Evolutionary conservation across 2,797 vertebrate genomes (phyloP).

Genomic region (Etheostoma nigrum): DNA sequence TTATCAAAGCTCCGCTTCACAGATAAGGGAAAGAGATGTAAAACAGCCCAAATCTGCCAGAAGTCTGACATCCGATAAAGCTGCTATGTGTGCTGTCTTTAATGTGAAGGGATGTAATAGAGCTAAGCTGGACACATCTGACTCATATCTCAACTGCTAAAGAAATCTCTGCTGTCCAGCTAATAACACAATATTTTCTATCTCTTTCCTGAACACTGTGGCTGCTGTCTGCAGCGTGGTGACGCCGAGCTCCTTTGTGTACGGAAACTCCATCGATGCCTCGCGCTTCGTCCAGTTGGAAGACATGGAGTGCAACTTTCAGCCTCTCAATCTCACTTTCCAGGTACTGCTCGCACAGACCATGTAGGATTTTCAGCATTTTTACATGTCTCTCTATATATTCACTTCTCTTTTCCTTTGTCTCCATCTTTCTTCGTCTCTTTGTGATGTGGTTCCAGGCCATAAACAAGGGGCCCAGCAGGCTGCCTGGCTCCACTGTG

Average conservation of each 20-base stretch:
- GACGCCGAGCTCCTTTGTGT: conserved; percentile 92
- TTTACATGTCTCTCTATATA: conserved; percentile 15
- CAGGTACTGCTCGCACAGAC: conserved; percentile 85
- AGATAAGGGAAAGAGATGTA: conserved; percentile 68
- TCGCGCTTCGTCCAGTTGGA: conserved; percentile 91
- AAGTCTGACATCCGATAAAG: conserved; percentile 75
- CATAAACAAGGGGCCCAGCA: conserved; percentile 97
- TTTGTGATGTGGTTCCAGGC: conserved; percentile 85
- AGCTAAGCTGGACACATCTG: conserved; percentile 52
- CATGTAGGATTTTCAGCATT: not conserved
- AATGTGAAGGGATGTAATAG: conserved; percentile 55
- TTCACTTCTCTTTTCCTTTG: conserved; percentile 32
- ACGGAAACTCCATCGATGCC: conserved; percentile 91
- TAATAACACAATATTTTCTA: conserved; percentile 10
- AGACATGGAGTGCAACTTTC: conserved; percentile 93
- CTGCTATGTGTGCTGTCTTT: conserved; percentile 60
- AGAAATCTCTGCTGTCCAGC: conserved; percentile 34
- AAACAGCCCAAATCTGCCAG: conserved; percentile 68
- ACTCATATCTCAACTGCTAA: conserved; percentile 47
- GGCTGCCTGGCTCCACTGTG: conserved; percentile 91
- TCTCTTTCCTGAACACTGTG: conserved; percentile 3
- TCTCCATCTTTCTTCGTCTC: conserved; percentile 17
- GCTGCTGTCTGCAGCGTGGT: conserved; percentile 85
- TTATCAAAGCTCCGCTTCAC: conserved; percentile 70
- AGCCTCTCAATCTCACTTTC: conserved; percentile 95